A percentile compares a stretch with the other conserved stretches of the same genome.
Conservation (phyloP, 2,113 vertebrate genomes). For the Butorides virescens region DNA sequence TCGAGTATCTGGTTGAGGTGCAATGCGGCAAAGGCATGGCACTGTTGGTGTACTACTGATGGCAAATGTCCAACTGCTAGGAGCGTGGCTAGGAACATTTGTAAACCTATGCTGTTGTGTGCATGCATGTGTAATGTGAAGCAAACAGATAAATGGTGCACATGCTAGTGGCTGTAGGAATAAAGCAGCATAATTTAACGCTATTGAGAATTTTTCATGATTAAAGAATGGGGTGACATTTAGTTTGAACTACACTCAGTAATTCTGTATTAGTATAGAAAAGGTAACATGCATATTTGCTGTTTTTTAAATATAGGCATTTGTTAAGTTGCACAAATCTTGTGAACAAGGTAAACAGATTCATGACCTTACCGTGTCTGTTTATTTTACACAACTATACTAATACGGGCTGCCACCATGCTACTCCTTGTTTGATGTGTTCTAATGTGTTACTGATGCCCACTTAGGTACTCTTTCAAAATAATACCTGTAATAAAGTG, state of each 20-base stretch:
- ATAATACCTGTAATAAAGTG: not conserved
- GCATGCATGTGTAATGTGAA: not conserved
- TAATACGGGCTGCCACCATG: not conserved
- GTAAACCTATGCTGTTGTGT: not conserved
- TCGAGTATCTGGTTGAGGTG: not conserved
- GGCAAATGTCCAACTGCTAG: rapidly evolving
- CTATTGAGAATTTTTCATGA: not conserved
- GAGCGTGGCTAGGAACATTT: not conserved
- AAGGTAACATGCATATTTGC: too few species aligned
- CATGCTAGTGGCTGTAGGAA: not conserved
- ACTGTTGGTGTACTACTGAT: not conserved
- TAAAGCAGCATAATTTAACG: not conserved
- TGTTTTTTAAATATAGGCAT: not conserved
- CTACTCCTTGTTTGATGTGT: not conserved
- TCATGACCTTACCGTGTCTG: not conserved
- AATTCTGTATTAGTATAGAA: too few species aligned
- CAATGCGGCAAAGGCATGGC: not conserved
- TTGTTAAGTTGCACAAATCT: not conserved
- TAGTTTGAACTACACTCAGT: not conserved
- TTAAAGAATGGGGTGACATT: not conserved
- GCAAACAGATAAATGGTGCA: not conserved
- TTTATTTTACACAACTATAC: not conserved
- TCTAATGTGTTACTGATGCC: not conserved
- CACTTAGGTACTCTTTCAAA: not conserved
- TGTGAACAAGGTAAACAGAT: not conserved